Conservation (phyloP, 2,797 vertebrate species). For the Coccyzus lansbergi region DNA sequence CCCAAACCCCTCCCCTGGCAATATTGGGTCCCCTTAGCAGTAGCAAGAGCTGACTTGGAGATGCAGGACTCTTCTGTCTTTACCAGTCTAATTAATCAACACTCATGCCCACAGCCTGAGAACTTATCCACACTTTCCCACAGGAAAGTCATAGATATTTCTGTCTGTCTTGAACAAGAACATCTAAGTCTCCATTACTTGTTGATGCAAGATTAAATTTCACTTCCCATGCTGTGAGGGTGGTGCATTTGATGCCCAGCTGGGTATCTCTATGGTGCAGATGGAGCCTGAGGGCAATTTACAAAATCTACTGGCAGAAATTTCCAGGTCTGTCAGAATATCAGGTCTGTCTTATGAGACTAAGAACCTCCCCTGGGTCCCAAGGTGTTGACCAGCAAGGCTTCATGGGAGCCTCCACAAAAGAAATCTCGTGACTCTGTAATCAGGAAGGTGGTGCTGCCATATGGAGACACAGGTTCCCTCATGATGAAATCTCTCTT, state of each 20-base stretch:
- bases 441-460: background rate
- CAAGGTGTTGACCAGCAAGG: background rate
- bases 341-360: background rate
- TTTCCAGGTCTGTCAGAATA: background rate
- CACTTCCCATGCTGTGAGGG: background rate
- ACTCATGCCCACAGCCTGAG: background rate
- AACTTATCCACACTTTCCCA: background rate
- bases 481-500: background rate
- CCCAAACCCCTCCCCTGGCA: background rate
- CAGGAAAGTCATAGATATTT: background rate
- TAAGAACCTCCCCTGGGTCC: background rate
- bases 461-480: background rate
- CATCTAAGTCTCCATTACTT: background rate
- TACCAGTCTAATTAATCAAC: background rate
- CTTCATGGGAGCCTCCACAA: background rate
- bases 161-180: background rate
- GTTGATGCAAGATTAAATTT: background rate
- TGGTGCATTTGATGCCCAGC: background rate
- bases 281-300: background rate
- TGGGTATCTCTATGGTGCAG: background rate
- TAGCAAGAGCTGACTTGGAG: background rate
- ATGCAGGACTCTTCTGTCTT: background rate
- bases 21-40: background rate
- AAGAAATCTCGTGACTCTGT: background rate
- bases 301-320: background rate